Percentiles rank a stretch among this genome's conserved stretches.
Evolutionary conservation across 2,888 invertebrate species (phyloP).

Genomic region (Caenorhabditis virilis): DNA sequence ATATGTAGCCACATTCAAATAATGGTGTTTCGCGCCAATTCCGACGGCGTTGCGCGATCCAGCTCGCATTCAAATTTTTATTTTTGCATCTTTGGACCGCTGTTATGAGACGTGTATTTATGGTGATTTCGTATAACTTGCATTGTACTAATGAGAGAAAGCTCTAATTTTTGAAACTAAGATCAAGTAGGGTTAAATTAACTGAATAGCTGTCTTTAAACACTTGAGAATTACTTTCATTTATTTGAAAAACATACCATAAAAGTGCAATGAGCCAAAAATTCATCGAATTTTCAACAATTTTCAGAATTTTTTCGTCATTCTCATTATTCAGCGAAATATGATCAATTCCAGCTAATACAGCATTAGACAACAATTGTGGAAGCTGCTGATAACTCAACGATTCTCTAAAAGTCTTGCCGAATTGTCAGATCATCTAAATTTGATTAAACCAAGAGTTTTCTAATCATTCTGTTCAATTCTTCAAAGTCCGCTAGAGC

Average conservation of each 20-base stretch:
- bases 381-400: conserved; percentile 20
- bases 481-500: conserved; percentile 33
- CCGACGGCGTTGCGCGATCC: too few relatives aligned
- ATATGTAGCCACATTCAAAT: too few relatives aligned
- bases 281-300: conserved; percentile 21
- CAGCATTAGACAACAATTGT: neutral
- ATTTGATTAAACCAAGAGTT: conserved; percentile 5
- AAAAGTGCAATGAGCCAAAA: conserved; percentile 20
- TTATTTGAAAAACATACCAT: conserved; percentile 7
- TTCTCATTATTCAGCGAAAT: neutral
- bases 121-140: too few relatives aligned
- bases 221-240: too few relatives aligned
- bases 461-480: conserved; percentile 29
- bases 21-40: too few relatives aligned
- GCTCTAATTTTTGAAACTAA: too few relatives aligned
- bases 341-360: conserved; percentile 9
- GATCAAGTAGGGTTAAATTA: too few relatives aligned
- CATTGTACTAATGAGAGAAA: too few relatives aligned
- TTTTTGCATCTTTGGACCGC: too few relatives aligned
- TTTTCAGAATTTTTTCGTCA: conserved; percentile 2
- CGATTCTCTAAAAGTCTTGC: conserved; percentile 16
- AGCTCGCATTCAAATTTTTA: too few relatives aligned
- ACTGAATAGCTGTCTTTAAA: too few relatives aligned
- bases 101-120: too few relatives aligned
- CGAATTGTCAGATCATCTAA: conserved; percentile 9